Conservation (phyloP, 35 echinoderm and acorn worm genomes). For the Apostichopus parvimensis region DNA sequence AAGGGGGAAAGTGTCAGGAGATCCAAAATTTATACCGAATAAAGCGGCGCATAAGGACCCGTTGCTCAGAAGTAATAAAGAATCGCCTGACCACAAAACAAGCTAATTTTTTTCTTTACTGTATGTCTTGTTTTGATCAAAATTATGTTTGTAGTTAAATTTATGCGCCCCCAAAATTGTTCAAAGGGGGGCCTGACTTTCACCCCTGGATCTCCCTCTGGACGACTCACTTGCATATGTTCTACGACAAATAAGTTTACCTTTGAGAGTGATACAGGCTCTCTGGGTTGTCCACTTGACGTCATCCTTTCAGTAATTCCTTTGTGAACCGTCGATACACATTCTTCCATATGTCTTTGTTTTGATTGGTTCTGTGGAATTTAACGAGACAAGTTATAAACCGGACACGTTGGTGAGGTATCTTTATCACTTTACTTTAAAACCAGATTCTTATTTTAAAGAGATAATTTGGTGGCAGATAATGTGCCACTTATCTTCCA, state of each 20-base stretch:
- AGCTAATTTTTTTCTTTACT: too few relatives aligned
- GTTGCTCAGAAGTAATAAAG: too few relatives aligned
- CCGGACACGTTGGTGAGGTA: background rate
- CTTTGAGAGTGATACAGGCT: conserved; percentile 65
- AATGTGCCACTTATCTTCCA: too few relatives aligned
- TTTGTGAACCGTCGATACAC: conserved; percentile 78
- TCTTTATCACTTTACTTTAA: background rate
- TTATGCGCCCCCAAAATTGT: too few relatives aligned
- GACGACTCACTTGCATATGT: conserved; percentile 69
- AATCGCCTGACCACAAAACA: too few relatives aligned
- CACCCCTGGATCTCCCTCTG: background rate
- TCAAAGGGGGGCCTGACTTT: too few relatives aligned
- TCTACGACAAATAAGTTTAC: background rate
- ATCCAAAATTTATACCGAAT: too few relatives aligned
- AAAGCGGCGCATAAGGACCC: too few relatives aligned
- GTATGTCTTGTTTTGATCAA: too few relatives aligned
- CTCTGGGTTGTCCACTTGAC: conserved; percentile 73
- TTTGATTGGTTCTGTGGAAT: conserved; percentile 25
- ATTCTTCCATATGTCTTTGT: conserved; percentile 62
- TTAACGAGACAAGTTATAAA: background rate
- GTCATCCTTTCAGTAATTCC: conserved; percentile 85
- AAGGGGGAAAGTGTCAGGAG: too few relatives aligned
- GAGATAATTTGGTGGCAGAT: too few relatives aligned
- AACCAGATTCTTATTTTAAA: background rate
- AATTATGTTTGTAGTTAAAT: too few relatives aligned